These are phyloP conservation scores for Willowsia nigromaculata DNA, from an alignment of 2,888 invertebrate species.

Conservation along the genomic window DNA sequence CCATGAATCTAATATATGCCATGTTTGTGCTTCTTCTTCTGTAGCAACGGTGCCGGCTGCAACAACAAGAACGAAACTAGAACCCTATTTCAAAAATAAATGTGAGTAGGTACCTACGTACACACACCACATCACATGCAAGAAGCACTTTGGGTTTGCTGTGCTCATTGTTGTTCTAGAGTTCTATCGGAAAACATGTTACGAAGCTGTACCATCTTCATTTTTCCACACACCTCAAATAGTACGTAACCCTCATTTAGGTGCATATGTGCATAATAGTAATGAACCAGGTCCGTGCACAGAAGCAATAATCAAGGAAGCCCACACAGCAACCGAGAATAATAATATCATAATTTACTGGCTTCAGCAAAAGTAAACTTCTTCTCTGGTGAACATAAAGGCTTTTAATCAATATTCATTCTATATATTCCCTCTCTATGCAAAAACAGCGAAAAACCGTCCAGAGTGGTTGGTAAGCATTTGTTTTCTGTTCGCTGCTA, in stretches of 20 bases:
- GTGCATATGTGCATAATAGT: slow-evolving; percentile 17
- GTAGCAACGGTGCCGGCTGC: neutral
- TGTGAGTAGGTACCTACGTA: too few relatives aligned
- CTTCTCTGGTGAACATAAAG: neutral
- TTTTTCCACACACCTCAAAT: slow-evolving; percentile 5
- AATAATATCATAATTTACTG: neutral
- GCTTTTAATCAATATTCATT: slow-evolving; percentile 49
- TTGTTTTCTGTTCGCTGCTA: neutral
- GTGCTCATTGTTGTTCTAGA: neutral
- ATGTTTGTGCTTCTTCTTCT: neutral
- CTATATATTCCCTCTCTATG: neutral
- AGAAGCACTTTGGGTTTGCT: neutral
- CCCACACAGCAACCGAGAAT: slow-evolving; percentile 6
- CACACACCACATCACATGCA: neutral
- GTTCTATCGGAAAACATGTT: neutral
- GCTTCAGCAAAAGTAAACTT: neutral
- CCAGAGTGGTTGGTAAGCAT: too few relatives aligned
- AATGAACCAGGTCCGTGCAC: slow-evolving; percentile 38
- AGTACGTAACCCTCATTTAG: neutral
- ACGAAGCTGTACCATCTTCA: neutral
- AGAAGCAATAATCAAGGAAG: slow-evolving; percentile 17
- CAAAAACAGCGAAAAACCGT: neutral
- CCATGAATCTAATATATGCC: neutral
- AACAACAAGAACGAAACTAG: neutral
- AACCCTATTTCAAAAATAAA: neutral